Conservation (phyloP, 1,140 invertebrate genomes). For the Drosophila busckii region DNA sequence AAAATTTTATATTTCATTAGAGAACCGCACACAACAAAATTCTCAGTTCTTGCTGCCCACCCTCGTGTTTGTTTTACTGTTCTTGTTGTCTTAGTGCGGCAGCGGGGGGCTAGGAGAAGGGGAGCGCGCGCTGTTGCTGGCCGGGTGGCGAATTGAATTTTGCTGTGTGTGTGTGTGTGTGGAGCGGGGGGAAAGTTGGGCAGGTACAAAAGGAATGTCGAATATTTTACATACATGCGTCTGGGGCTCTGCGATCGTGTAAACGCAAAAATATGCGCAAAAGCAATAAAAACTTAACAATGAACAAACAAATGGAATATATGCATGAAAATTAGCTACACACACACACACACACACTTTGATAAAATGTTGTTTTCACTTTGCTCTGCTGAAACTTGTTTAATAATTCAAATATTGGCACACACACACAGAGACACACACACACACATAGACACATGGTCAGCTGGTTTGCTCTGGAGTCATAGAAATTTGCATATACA, state of each 20-base stretch:
- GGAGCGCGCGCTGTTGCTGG: neutral
- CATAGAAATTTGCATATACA: slow-evolving; percentile 41
- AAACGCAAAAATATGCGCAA: slow-evolving; percentile 68
- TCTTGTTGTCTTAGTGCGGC: neutral
- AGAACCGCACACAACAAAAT: neutral
- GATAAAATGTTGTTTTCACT: slow-evolving; percentile 65
- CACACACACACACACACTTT: slow-evolving; percentile 46
- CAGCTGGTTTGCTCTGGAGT: neutral
- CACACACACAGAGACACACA: slow-evolving; percentile 7
- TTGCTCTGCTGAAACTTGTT: slow-evolving; percentile 54
- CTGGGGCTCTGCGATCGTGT: slow-evolving; percentile 45
- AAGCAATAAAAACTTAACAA: slow-evolving; percentile 63
- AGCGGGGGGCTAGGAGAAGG: no score
- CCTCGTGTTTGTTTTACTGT: neutral
- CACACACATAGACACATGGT: neutral
- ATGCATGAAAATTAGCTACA: slow-evolving; percentile 56
- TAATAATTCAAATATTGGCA: slow-evolving; percentile 64
- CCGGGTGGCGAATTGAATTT: neutral
- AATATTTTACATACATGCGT: neutral
- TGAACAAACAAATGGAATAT: slow-evolving; percentile 66
- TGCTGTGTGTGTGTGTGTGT: neutral
- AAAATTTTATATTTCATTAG: slow-evolving; percentile 34
- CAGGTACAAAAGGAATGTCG: neutral
- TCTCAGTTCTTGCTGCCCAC: slow-evolving; percentile 1
- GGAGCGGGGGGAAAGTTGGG: neutral